A percentile compares a stretch with the other conserved stretches of the same genome.
These are phyloP conservation scores for Limenitis camilla DNA, from an alignment of 2,888 invertebrate genomes.

Conservation along the genomic window DNA sequence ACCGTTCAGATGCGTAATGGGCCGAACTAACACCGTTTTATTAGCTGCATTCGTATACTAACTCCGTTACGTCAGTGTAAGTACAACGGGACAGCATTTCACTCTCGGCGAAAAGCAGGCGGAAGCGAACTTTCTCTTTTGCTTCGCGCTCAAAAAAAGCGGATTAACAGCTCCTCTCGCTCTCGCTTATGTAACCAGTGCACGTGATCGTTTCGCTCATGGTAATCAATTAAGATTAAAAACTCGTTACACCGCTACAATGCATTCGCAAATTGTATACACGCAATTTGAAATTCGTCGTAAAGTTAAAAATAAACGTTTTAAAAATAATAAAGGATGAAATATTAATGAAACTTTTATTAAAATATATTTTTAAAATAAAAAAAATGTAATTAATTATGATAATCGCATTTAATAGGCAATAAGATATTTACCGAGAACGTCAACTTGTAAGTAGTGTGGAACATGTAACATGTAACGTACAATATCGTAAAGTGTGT, in stretches of 20 bases:
- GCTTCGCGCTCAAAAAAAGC: constrained; percentile 50
- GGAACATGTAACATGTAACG: constrained; percentile 41
- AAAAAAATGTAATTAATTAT: not conserved
- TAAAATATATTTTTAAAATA: not conserved
- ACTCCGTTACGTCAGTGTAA: constrained; percentile 63
- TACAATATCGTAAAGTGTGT: constrained; percentile 53
- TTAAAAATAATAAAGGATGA: no score
- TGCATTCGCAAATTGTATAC: no score
- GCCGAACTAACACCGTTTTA: constrained; percentile 7
- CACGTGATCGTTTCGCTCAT: constrained; percentile 12
- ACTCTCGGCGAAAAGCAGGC: constrained; percentile 72
- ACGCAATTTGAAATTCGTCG: no score
- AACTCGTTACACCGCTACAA: not conserved
- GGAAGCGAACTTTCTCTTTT: constrained; percentile 73
- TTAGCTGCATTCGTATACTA: constrained; percentile 38
- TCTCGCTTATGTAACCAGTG: constrained; percentile 26
- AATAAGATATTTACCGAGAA: constrained; percentile 16
- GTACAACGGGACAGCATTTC: constrained; percentile 72
- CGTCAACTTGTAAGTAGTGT: constrained; percentile 29
- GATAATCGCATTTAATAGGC: not conserved
- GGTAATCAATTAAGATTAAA: constrained; percentile 8
- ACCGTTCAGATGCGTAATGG: not conserved
- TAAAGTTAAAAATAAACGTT: no score
- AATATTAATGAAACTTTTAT: no score
- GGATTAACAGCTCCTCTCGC: constrained; percentile 34